phyloP scores from a whole-genome alignment of 2,888 invertebrate species.

The Oxycera nigricornis region DNA sequence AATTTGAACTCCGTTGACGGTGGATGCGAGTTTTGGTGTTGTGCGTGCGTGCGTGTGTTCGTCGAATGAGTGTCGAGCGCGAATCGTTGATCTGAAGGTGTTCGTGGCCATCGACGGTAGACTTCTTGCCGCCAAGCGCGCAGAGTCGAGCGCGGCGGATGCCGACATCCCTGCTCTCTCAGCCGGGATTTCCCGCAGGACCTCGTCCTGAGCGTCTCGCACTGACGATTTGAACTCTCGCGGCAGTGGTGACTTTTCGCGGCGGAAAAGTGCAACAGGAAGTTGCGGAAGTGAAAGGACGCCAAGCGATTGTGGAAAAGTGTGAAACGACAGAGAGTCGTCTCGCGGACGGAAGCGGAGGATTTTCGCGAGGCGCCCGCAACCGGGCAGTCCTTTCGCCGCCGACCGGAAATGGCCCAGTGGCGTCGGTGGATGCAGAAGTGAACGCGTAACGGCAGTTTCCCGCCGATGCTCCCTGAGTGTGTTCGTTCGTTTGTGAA shows the following conservation, averaged over 20 bases:
- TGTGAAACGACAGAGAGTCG: not conserved
- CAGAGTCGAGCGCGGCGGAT: not conserved
- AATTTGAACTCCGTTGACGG: slow-evolving; percentile 21
- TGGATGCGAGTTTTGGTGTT: not conserved
- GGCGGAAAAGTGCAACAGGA: slow-evolving; percentile 9
- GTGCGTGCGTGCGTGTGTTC: slow-evolving; percentile 3
- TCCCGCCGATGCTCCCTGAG: not conserved
- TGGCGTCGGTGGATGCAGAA: not conserved
- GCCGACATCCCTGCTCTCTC: too few species aligned
- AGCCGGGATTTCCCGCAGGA: not conserved
- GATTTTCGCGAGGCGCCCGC: not conserved
- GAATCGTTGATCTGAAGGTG: slow-evolving; percentile 11
- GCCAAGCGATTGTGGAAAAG: not conserved
- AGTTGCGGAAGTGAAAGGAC: not conserved
- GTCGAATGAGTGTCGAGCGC: slow-evolving; percentile 6
- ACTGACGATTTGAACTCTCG: not conserved
- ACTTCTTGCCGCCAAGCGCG: slow-evolving; percentile 29
- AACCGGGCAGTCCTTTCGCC: too few species aligned
- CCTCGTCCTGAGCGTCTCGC: not conserved
- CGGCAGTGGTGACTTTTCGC: slow-evolving; percentile 2
- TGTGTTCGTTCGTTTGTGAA: not conserved
- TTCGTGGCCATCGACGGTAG: slow-evolving; percentile 27
- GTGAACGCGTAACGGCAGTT: not conserved
- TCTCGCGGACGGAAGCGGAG: not conserved
- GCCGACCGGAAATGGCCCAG: too few species aligned